Percentiles rank a stretch among this genome's conserved stretches.
Conservation (phyloP, 2,888 invertebrate species). For the Eupithecia centaureata region DNA sequence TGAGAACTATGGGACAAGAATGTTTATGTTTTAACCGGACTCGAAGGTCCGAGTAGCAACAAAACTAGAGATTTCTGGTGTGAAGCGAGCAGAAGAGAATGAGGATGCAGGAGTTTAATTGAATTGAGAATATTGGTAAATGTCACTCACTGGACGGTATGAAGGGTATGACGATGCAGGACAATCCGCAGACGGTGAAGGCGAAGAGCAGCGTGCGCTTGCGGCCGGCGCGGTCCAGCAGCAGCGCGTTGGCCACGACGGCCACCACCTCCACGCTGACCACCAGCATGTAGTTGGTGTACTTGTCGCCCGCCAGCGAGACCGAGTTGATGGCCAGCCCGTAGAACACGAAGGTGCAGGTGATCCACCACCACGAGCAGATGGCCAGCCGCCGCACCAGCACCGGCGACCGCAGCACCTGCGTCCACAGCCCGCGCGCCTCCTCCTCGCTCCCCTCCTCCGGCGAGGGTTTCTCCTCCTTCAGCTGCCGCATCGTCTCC, state of each 20-base stretch:
- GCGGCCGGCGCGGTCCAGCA: slow-evolving; percentile 86
- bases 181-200: slow-evolving; percentile 82
- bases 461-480: slow-evolving; percentile 65
- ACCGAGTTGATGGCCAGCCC: slow-evolving; percentile 91
- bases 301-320: slow-evolving; percentile 89
- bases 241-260: slow-evolving; percentile 85
- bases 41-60: not conserved
- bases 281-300: slow-evolving; percentile 89
- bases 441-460: slow-evolving; percentile 57
- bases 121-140: not conserved
- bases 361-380: slow-evolving; percentile 88
- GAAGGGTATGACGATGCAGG: slow-evolving; percentile 81
- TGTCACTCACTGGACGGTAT: slow-evolving; percentile 69
- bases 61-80: too few species aligned
- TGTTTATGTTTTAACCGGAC: not conserved
- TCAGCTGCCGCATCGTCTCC: slow-evolving; percentile 71
- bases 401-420: slow-evolving; percentile 70
- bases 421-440: slow-evolving; percentile 65
- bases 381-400: slow-evolving; percentile 73
- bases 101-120: not conserved
- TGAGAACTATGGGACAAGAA: not conserved
- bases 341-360: slow-evolving; percentile 91
- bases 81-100: not conserved
- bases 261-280: slow-evolving; percentile 89
- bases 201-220: slow-evolving; percentile 85